phyloP scores from a whole-genome alignment of 2,888 invertebrate species.

The Caradrina kadenii region DNA sequence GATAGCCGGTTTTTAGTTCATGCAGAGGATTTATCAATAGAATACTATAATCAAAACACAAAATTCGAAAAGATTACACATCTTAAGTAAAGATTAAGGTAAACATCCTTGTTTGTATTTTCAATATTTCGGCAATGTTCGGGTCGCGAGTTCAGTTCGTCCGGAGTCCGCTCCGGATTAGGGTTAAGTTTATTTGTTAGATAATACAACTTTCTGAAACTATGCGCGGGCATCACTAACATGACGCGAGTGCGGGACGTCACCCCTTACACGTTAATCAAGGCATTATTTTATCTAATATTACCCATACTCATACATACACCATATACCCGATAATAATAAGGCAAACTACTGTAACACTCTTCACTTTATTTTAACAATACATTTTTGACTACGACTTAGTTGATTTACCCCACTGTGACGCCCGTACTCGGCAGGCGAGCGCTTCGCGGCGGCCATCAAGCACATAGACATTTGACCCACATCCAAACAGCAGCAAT shows the following conservation, averaged over 20 bases:
- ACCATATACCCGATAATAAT: slow-evolving; percentile 65
- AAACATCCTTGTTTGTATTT: slow-evolving; percentile 86
- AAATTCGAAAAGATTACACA: slow-evolving; percentile 86
- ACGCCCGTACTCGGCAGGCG: slow-evolving; percentile 77
- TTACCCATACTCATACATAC: slow-evolving; percentile 56
- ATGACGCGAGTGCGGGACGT: slow-evolving; percentile 76
- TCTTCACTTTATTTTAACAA: slow-evolving; percentile 42
- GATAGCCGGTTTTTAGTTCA: slow-evolving; percentile 89
- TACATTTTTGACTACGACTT: slow-evolving; percentile 58
- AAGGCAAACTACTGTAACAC: slow-evolving; percentile 61
- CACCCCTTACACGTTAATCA: slow-evolving; percentile 50
- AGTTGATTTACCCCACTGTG: slow-evolving; percentile 67
- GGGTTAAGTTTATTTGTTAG: slow-evolving; percentile 89
- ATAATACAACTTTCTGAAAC: slow-evolving; percentile 84
- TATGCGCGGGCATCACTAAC: slow-evolving; percentile 77
- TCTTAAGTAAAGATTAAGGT: slow-evolving; percentile 82
- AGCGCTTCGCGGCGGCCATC: slow-evolving; percentile 91
- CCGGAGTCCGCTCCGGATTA: slow-evolving; percentile 81
- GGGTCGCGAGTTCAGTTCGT: slow-evolving; percentile 83
- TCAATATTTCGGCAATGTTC: slow-evolving; percentile 85
- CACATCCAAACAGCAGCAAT: slow-evolving; percentile 95
- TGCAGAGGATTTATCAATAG: slow-evolving; percentile 86
- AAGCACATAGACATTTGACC: slow-evolving; percentile 92
- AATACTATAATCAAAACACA: slow-evolving; percentile 78
- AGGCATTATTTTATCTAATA: slow-evolving; percentile 57